Conservation (phyloP, 1,140 invertebrate genomes). For the Solenopsis invicta region DNA sequence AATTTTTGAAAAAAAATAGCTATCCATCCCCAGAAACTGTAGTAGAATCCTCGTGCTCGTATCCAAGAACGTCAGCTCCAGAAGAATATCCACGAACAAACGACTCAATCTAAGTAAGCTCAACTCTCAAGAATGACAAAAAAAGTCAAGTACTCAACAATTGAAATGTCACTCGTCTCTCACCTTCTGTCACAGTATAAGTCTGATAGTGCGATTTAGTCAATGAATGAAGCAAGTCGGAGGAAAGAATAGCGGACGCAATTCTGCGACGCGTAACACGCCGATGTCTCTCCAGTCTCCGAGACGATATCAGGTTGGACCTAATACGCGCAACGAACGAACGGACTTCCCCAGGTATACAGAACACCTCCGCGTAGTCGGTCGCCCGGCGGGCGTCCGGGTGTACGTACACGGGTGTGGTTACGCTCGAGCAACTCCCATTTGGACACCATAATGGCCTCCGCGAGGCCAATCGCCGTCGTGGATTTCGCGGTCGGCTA, state of each 20-base stretch:
- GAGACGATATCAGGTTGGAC: conserved; percentile 55
- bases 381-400: conserved; percentile 70
- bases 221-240: conserved; percentile 13
- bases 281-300: conserved; percentile 35
- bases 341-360: conserved; percentile 70
- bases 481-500: conserved; percentile 52
- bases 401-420: conserved; percentile 60
- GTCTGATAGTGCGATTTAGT: conserved; percentile 38
- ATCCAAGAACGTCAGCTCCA: neutral
- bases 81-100: neutral
- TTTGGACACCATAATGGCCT: conserved; percentile 85
- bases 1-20: neutral
- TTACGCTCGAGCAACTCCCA: conserved; percentile 64
- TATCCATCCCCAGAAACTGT: neutral
- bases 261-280: conserved; percentile 5
- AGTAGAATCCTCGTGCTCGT: neutral
- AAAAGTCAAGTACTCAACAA: conserved; percentile 8
- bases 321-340: conserved; percentile 70
- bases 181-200: conserved; percentile 28
- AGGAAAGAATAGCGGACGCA: conserved; percentile 27
- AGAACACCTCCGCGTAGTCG: conserved; percentile 67
- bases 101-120: neutral
- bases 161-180: conserved; percentile 44
- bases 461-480: conserved; percentile 71
- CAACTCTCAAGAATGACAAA: conserved; percentile 2